Evolutionary conservation across 1,140 invertebrate species (phyloP), one percentile per base, ranked within the genome.

Genomic region (Brachionus calyciflorus): DNA sequence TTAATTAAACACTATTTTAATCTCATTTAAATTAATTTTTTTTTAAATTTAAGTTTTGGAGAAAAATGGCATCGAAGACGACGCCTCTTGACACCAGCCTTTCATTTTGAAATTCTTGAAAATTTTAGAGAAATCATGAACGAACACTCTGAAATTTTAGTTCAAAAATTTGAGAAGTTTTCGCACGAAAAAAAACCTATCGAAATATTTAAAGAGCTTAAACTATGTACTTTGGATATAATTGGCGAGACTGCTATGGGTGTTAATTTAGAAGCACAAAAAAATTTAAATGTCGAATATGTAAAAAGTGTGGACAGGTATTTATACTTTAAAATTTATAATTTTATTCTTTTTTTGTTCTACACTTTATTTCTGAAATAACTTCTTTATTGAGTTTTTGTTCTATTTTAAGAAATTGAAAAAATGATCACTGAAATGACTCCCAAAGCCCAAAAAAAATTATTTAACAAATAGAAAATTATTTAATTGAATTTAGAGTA

Each of bases 181-280:
- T 3, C 14, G 49, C 85, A 90, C 69, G 87, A 87, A n/a, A 30
- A 60, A 9, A 48, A 12, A 57, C 21, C 24, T 40, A 90, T 91
- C 80, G 89, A 93, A 81, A 88, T 94, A 33, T 91, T 90, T 82
- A 88, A 89, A 21, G 89, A 89, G 80, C 87, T 93, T 6, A 90
- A 91, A 19, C 86, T 89, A n/a, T 93, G 91, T 55, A 93, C 93
- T 0, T 90, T 96, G 0, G 92, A 96, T 79, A 91, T 92, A 79
- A 92, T 94, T 77, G 92, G 91, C 82, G 91, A 93, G 85, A 91
- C 91, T 77, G 91, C 91, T 6, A 93, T 94, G 92, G 92, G 92
- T 49, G 85, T 87, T 70, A 86, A 87, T 81, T 87, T 92, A 9
- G 87, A 89, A 81, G 90, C 90, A 2, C 91, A 92, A 83, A 85